Conservation (phyloP, 2,888 invertebrate genomes). For the Abrostola tripartita region DNA sequence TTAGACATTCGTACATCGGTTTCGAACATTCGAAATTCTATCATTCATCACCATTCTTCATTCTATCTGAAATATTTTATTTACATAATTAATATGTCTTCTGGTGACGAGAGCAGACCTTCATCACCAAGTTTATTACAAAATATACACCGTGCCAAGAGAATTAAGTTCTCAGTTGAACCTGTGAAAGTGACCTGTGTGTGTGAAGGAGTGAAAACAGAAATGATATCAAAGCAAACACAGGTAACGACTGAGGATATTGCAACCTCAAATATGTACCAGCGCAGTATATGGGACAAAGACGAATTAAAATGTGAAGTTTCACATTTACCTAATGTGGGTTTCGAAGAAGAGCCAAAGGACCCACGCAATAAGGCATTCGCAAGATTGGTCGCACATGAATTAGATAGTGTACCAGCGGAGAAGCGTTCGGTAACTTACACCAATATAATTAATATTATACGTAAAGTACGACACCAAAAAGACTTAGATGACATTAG, state of each 20-base stretch:
- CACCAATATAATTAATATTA: constrained; percentile 26
- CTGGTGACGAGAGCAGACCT: constrained; percentile 22
- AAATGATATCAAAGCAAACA: constrained; percentile 23
- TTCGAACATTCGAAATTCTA: constrained; percentile 23
- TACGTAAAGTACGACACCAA: constrained; percentile 20
- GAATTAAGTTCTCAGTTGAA: constrained; percentile 16
- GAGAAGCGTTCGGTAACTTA: constrained; percentile 25
- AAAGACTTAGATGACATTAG: constrained; percentile 28
- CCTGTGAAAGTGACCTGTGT: constrained; percentile 16
- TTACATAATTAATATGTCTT: constrained; percentile 27
- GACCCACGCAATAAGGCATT: constrained; percentile 24
- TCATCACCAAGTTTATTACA: constrained; percentile 23
- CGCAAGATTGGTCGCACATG: constrained; percentile 23
- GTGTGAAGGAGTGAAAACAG: constrained; percentile 23
- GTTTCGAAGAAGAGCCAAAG: constrained; percentile 23
- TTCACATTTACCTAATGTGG: constrained; percentile 25
- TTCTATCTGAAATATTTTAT: constrained; percentile 22
- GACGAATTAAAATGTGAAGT: constrained; percentile 27
- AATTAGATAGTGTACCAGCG: constrained; percentile 18
- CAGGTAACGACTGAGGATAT: constrained; percentile 23
- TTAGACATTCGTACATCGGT: constrained; percentile 22
- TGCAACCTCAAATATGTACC: constrained; percentile 20
- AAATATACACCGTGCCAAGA: constrained; percentile 22
- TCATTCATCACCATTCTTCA: constrained; percentile 28
- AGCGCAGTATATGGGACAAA: constrained; percentile 24